phyloP scores from a whole-genome alignment of 2,888 invertebrate species.

The Capitulum mitella region DNA sequence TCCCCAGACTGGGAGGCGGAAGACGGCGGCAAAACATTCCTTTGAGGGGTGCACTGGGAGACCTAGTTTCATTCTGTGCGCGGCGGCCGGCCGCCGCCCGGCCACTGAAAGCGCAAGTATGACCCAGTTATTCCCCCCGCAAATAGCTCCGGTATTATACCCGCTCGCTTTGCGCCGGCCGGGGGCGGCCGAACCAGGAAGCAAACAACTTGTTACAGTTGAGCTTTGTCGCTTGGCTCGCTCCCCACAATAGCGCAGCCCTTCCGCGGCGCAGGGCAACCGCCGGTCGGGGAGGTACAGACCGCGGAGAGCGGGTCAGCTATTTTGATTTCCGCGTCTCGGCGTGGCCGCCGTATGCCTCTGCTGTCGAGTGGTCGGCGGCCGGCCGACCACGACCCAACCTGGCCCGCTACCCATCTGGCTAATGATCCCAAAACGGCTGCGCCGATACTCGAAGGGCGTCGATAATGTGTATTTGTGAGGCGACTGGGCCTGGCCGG shows the following conservation, averaged over 20 bases:
- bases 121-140: neutral
- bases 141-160: neutral
- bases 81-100: neutral
- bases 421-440: neutral
- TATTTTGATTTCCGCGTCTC: slow-evolving; percentile 1
- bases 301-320: neutral
- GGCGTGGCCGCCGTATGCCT: neutral
- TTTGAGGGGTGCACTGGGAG: neutral
- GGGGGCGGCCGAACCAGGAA: neutral
- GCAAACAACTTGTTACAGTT: slow-evolving; percentile 14
- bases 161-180: neutral
- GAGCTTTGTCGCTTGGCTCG: neutral
- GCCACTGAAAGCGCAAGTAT: neutral
- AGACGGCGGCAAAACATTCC: neutral
- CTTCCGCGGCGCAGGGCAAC: neutral
- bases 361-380: neutral
- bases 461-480: neutral
- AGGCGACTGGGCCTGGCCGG: neutral
- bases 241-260: neutral
- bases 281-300: neutral
- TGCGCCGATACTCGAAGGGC: neutral
- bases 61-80: neutral
- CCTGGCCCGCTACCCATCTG: neutral
- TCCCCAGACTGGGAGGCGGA: neutral
- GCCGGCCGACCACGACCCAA: neutral